phyloP scores from a whole-genome alignment of 2,797 vertebrate species.

The Otolemur crassicaudatus region DNA sequence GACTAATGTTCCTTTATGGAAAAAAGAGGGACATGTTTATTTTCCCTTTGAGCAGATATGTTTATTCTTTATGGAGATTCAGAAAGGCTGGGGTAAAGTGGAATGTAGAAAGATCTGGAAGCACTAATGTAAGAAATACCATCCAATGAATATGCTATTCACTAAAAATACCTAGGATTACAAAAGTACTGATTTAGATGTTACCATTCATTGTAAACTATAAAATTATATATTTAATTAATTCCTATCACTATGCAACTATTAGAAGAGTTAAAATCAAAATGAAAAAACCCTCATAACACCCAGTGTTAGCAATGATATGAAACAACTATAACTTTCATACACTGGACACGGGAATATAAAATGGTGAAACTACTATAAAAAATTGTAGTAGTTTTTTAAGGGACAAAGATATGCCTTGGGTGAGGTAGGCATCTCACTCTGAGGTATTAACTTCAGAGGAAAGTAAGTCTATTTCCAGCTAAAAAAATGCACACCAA shows the following conservation, averaged over 20 bases:
- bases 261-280: not conserved
- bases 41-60: not conserved
- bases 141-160: not conserved
- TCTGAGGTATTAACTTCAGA: not conserved
- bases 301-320: not conserved
- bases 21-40: not conserved
- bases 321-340: not conserved
- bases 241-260: not conserved
- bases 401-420: not conserved
- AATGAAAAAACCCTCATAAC: not conserved
- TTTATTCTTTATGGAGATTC: not conserved
- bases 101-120: not conserved
- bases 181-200: not conserved
- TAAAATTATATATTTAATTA: not conserved
- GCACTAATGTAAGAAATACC: accelerated
- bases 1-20: not conserved
- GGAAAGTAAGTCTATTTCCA: not conserved
- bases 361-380: not conserved
- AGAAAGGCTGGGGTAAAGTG: not conserved
- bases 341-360: not conserved
- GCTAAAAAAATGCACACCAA: not conserved
- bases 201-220: not conserved
- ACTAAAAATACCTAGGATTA: not conserved
- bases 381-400: not conserved
- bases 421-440: not conserved